These are phyloP conservation scores for Athalia rosae DNA, from an alignment of 2,888 invertebrate genomes.

Conservation along the genomic window DNA sequence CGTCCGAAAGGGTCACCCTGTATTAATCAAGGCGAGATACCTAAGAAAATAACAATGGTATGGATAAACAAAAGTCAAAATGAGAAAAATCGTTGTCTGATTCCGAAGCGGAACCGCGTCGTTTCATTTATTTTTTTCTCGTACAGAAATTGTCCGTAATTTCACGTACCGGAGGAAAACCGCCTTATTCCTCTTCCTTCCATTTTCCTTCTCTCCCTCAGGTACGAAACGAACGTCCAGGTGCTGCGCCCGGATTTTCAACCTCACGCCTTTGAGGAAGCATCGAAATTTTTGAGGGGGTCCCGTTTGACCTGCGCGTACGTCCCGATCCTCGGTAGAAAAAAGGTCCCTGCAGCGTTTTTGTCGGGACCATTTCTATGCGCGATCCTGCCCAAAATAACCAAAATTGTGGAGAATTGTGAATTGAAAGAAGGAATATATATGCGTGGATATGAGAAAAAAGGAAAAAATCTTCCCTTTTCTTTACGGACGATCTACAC, in stretches of 20 bases:
- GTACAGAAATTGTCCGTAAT: no score
- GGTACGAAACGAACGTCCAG: background rate
- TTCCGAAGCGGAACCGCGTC: no score
- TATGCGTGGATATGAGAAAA: no score
- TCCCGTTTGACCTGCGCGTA: constrained; percentile 5
- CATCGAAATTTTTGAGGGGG: background rate
- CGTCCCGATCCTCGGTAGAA: no score
- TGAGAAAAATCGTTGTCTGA: no score
- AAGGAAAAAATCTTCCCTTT: constrained; percentile 1
- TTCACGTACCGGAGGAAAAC: no score
- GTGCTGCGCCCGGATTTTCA: background rate
- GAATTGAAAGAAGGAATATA: background rate
- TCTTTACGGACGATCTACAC: constrained; percentile 23
- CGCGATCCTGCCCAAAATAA: constrained; percentile 38
- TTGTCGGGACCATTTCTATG: background rate
- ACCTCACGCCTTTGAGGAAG: background rate
- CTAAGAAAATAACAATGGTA: no score
- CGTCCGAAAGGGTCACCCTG: background rate
- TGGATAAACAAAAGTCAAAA: no score
- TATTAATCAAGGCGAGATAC: background rate
- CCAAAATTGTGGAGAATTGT: constrained; percentile 42
- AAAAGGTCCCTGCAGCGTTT: background rate
- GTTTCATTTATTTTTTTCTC: no score
- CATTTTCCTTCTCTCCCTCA: no score
- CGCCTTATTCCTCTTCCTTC: no score